Conservation (phyloP, 1,140 invertebrate genomes). For the Trachymyrmex septentrionalis region DNA sequence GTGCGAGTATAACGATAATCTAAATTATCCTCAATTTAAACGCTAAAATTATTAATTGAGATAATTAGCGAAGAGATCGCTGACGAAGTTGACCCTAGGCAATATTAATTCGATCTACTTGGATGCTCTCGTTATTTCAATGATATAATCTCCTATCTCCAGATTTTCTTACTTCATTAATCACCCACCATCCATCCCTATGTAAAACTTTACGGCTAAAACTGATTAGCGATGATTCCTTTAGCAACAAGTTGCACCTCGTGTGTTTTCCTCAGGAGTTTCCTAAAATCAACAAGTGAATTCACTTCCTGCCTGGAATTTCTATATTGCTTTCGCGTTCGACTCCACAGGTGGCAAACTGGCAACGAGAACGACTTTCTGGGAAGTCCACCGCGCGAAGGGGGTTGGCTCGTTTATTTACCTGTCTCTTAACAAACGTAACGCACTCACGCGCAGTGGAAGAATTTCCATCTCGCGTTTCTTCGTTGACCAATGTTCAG, state of each 20-base stretch:
- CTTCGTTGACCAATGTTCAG: background rate
- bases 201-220: constrained; percentile 11
- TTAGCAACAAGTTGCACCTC: constrained; percentile 83
- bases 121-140: background rate
- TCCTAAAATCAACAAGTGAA: constrained; percentile 84
- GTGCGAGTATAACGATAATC: background rate
- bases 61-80: background rate
- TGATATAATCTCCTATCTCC: background rate
- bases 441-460: background rate
- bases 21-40: constrained; percentile 5
- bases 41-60: background rate
- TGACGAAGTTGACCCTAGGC: constrained; percentile 25
- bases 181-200: background rate
- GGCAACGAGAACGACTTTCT: constrained; percentile 60
- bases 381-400: constrained; percentile 5
- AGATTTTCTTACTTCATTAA: constrained; percentile 8
- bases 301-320: constrained; percentile 80
- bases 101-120: background rate
- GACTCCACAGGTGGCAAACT: constrained; percentile 83
- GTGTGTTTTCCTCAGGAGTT: constrained; percentile 77
- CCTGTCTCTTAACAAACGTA: background rate
- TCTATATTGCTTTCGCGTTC: constrained; percentile 80
- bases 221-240: constrained; percentile 43
- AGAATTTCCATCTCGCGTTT: background rate
- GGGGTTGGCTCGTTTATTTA: background rate